A percentile compares a stretch with the other conserved stretches of the same genome.
These are phyloP conservation scores for Platyscapa corneri DNA, from an alignment of 1,140 invertebrate genomes.

Conservation along the genomic window DNA sequence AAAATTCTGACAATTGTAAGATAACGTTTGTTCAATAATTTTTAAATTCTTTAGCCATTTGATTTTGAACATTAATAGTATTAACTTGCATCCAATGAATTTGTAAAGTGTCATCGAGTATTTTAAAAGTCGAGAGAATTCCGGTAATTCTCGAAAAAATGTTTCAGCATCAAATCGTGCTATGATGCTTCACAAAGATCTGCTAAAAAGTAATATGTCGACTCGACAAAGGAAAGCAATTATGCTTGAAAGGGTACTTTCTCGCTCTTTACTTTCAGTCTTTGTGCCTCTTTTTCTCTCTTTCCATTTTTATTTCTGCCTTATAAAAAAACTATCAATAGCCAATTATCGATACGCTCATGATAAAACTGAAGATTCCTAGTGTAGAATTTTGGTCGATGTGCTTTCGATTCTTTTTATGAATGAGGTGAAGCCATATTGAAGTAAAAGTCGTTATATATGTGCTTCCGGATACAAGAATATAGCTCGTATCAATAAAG, in stretches of 20 bases:
- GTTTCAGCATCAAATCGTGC: background rate
- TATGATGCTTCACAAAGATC: background rate
- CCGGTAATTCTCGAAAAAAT: background rate
- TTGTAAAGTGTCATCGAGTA: background rate
- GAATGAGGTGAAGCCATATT: background rate
- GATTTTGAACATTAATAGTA: slow-evolving; percentile 5
- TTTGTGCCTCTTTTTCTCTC: too few relatives aligned
- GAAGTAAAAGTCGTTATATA: background rate
- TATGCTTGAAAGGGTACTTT: slow-evolving; percentile 50
- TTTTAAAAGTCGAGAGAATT: background rate
- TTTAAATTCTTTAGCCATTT: background rate
- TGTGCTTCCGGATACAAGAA: background rate
- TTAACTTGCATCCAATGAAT: background rate
- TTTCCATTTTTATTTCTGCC: too few relatives aligned
- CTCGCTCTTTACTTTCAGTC: too few relatives aligned
- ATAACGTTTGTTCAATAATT: background rate
- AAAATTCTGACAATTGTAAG: background rate
- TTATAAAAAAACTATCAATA: background rate
- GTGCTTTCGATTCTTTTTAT: background rate
- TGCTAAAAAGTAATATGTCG: background rate
- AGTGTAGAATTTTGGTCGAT: background rate
- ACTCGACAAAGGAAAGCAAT: slow-evolving; percentile 55
- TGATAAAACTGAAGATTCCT: background rate
- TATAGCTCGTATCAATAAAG: background rate
- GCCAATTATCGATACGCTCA: slow-evolving; percentile 22